Conservation (phyloP, 92 coral and sea anemone species). For the Palythoa grandis region DNA sequence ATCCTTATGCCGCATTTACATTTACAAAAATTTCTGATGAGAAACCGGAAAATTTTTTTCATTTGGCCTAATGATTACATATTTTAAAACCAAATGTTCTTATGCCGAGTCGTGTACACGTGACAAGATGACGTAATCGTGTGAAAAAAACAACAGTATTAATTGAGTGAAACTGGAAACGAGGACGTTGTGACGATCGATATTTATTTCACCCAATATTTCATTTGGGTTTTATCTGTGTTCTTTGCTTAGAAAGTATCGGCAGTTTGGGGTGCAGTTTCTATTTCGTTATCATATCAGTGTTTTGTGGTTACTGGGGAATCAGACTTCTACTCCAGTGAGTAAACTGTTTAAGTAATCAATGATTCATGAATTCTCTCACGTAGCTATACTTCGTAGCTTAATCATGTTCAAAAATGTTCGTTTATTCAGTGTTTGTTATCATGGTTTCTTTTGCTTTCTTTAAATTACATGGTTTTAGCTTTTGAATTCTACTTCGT, state of each 20-base stretch:
- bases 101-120: no score
- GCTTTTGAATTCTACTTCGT: background rate
- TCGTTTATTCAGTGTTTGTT: background rate
- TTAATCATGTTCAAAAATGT: background rate
- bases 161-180: background rate
- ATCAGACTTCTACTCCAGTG: background rate
- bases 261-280: background rate
- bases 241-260: background rate
- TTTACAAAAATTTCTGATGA: no score
- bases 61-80: no score
- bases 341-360: slow-evolving; percentile 1
- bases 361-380: slow-evolving; percentile 4
- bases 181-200: background rate
- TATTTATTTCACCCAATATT: background rate
- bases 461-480: background rate
- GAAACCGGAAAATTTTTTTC: no score
- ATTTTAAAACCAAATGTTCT: no score
- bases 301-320: background rate
- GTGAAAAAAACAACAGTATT: background rate
- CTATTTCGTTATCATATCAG: background rate
- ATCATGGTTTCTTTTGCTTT: background rate
- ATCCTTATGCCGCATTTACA: no score
- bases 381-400: background rate
- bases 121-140: background rate
- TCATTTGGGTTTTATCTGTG: background rate